phyloP scores from a whole-genome alignment of 2,113 vertebrate genomes.

The Osmerus eperlanus region DNA sequence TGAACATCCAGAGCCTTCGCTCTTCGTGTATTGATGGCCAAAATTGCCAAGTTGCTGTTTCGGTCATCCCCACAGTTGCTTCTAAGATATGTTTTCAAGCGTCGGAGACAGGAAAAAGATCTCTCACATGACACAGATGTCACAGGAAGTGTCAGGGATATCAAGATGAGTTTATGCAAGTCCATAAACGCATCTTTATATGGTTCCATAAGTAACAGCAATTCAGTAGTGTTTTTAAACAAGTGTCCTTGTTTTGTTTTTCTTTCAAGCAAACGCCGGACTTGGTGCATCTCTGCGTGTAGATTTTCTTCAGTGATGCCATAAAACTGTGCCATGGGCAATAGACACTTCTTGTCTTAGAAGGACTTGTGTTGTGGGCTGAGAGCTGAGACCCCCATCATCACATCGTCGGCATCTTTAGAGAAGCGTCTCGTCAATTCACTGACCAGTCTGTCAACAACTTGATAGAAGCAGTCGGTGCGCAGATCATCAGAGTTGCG shows the following conservation, averaged over 20 bases:
- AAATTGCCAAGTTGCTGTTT: constrained; percentile 13
- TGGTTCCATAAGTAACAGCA: neutral
- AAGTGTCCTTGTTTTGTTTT: constrained; percentile 9
- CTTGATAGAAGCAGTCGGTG: neutral
- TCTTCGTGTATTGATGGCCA: neutral
- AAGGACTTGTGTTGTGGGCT: constrained; percentile 10
- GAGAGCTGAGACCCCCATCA: constrained; percentile 12
- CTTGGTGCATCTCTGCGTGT: constrained; percentile 10
- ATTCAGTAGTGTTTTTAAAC: neutral
- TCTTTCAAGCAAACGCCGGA: constrained; percentile 8
- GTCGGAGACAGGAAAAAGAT: no score
- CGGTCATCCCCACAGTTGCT: no score
- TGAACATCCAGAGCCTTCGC: neutral
- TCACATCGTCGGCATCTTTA: neutral
- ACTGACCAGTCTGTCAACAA: neutral
- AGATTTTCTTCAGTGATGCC: constrained; percentile 13
- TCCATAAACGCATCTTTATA: no score
- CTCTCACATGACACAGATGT: no score
- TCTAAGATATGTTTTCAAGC: no score
- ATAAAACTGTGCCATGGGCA: constrained; percentile 7
- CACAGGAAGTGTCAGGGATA: no score
- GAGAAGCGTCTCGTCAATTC: neutral
- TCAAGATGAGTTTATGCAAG: no score
- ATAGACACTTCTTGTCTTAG: neutral
- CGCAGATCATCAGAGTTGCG: neutral